Conservation (phyloP, 2,797 vertebrate genomes). For the Epinephelus awoara region DNA sequence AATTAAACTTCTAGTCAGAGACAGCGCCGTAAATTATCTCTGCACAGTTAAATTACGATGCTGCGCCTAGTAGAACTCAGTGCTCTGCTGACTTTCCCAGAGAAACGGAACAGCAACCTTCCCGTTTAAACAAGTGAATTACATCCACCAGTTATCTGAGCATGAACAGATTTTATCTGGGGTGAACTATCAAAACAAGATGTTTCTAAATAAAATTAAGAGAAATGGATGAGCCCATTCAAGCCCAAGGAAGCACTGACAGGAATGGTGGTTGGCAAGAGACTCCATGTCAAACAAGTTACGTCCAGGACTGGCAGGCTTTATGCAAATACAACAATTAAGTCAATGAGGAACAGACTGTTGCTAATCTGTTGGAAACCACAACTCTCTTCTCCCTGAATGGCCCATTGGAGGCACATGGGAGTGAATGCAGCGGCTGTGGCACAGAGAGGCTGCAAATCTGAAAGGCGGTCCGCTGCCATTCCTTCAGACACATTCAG, state of each 20-base stretch:
- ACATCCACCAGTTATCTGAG: constrained; percentile 58
- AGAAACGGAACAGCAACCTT: constrained; percentile 51
- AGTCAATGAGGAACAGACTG: constrained; percentile 84
- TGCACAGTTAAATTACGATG: constrained; percentile 65
- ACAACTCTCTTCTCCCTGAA: constrained; percentile 74
- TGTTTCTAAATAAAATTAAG: constrained; percentile 60
- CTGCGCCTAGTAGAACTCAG: constrained; percentile 40
- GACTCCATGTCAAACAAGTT: constrained; percentile 70
- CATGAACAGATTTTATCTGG: constrained; percentile 56
- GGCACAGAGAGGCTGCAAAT: constrained; percentile 62
- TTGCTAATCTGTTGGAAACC: constrained; percentile 84
- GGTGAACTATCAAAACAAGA: constrained; percentile 63
- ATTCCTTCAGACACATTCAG: constrained; percentile 70
- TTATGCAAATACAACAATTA: constrained; percentile 81
- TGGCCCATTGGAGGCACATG: constrained; percentile 71
- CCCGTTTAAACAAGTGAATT: constrained; percentile 65
- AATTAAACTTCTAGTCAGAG: constrained; percentile 74
- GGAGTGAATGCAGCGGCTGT: constrained; percentile 72
- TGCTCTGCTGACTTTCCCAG: constrained; percentile 58
- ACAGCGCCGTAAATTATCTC: constrained; percentile 75
- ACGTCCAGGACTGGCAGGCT: constrained; percentile 75
- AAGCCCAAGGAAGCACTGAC: constrained; percentile 54
- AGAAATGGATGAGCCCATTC: constrained; percentile 56
- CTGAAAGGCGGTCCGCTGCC: constrained; percentile 63
- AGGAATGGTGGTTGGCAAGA: constrained; percentile 67